Base-by-base conservation (phyloP, 2,797 vertebrate genomes). In the Sebastiscus tertius region DNA sequence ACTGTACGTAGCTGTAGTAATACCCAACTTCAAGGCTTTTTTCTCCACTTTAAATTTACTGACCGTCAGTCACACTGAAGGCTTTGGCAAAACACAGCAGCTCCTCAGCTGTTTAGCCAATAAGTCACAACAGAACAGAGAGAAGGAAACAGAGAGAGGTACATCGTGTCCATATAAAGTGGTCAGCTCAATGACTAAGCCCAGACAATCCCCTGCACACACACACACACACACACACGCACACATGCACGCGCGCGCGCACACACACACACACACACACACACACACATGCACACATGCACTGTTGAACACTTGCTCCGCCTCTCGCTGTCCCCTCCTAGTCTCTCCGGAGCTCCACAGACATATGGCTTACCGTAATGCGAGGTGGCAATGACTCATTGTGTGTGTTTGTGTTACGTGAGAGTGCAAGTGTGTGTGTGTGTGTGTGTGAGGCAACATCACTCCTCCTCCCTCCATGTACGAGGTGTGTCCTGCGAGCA, bases 361-460 rank as follows among this genome's bases (percentile, higher is more conserved):
- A 82, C 66, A 80, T 72, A 83, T 82, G 82, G 66, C 64, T 92
- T 88, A 83, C 75, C 3, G 83, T 91, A 89, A 92, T 78, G 24
- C 11, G 22, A 87, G 71, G 91, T 83, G 84, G 81, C 64, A 73
- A 72, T 88, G 90, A 92, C 77, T 90, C 90, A 91, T 29, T 52
- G 58, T 70, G 64, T 80, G 70, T 77, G 52, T 67, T 10, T 42
- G 39, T 79, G 36, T 66, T 75, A 13, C 12, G 42, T 60, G 18
- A 69, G 59, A 77, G 72, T 77, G 52, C 64, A 46, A 46, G 63
- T 72, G 27, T 42, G 36, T 31, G n/a, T 75, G 71, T 56, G 84
- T 82, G 64, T 59, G 64, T 69, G 64, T 72, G 54, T 76, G 31
- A 20, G 22, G 20, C 61, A 39, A 29, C 34, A 34, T 62, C 67